A percentile compares a stretch with the other conserved stretches of the same genome.
These are phyloP conservation scores for Stenolophus ochropezus DNA, from an alignment of 2,888 invertebrate species.

Conservation along the genomic window DNA sequence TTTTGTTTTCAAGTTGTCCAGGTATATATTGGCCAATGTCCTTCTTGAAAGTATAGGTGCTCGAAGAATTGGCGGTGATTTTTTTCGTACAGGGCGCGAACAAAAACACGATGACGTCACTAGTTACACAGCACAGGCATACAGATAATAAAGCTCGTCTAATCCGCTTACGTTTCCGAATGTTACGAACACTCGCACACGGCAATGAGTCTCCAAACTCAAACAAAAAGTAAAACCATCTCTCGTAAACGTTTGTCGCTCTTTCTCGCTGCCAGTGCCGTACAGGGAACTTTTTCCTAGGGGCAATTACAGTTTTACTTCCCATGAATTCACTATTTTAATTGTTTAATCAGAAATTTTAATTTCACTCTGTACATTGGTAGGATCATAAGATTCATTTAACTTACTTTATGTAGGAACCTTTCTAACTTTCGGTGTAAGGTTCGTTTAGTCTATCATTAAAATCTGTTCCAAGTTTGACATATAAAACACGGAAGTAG, in stretches of 20 bases:
- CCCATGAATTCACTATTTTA: no score
- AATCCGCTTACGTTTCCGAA: slow-evolving; percentile 52
- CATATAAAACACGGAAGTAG: no score
- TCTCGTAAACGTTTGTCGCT: slow-evolving; percentile 30
- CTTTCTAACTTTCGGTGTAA: no score
- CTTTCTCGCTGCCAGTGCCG: slow-evolving; percentile 11
- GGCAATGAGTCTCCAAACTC: slow-evolving; percentile 46
- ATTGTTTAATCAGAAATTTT: no score
- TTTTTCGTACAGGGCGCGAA: slow-evolving; percentile 26
- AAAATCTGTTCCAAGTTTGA: no score
- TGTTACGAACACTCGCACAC: slow-evolving; percentile 39
- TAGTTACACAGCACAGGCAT: slow-evolving; percentile 6
- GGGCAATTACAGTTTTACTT: slow-evolving; percentile 19
- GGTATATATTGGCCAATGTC: no score
- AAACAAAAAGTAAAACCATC: slow-evolving; percentile 51
- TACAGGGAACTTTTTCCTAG: background rate
- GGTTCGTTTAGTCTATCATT: no score
- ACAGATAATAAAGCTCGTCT: slow-evolving; percentile 54
- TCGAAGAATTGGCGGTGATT: background rate
- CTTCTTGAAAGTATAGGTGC: background rate
- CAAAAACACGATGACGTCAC: slow-evolving; percentile 48
- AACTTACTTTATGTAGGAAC: no score
- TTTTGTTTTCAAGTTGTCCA: no score
- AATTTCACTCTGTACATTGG: no score
- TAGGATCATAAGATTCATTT: no score